Percentiles rank a stretch among this genome's conserved stretches.
Evolutionary conservation across 2,797 vertebrate genomes (phyloP).

Genomic region (Spheniscus humboldti): DNA sequence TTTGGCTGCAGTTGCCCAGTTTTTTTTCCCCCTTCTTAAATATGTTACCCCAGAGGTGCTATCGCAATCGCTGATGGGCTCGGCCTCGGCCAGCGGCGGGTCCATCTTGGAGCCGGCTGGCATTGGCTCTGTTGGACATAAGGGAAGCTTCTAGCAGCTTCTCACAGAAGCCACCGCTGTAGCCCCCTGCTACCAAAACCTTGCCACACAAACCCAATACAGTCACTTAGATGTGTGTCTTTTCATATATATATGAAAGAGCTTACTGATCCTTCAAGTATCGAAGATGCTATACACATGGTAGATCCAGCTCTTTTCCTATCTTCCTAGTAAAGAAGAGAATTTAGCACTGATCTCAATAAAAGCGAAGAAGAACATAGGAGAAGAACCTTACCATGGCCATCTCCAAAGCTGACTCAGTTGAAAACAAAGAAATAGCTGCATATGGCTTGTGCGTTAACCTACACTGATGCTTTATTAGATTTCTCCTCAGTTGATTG

Average conservation of each 20-base stretch:
- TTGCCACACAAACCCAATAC: no score
- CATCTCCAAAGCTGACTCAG: not conserved
- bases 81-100: not conserved
- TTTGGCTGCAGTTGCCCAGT: not conserved
- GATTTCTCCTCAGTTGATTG: not conserved
- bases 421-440: not conserved
- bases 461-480: not conserved
- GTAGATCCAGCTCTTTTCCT: not conserved
- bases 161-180: not conserved
- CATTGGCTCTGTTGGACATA: not conserved
- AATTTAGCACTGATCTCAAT: not conserved
- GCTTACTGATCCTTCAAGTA: not conserved
- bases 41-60: not conserved
- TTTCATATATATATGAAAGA: not conserved
- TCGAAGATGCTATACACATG: rapidly evolving
- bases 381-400: not conserved
- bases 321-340: not conserved
- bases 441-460: not conserved
- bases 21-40: not conserved
- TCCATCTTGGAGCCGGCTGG: not conserved
- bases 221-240: not conserved
- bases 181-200: no score
- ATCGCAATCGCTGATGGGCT: not conserved
- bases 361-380: not conserved
- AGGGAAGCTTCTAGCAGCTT: not conserved